phyloP scores from a whole-genome alignment of 2,113 vertebrate species.

The Laticauda colubrina region DNA sequence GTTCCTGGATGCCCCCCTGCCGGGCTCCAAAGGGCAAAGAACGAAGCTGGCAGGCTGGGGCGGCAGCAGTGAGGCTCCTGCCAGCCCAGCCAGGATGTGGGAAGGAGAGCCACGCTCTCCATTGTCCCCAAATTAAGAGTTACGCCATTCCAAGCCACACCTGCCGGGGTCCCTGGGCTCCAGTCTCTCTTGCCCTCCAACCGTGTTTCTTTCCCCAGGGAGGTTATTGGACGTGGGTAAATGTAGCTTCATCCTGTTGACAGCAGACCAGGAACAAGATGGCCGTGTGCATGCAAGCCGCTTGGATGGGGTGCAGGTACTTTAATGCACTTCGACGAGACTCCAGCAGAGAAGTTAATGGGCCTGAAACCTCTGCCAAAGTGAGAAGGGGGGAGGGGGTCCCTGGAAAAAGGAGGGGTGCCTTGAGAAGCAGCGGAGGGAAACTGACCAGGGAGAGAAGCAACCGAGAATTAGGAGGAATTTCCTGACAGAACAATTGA shows the following conservation, averaged over 20 bases:
- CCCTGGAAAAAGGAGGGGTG: background rate
- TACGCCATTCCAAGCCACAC: too few relatives aligned
- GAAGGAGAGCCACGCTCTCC: background rate
- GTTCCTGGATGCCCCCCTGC: background rate
- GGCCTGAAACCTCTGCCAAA: background rate
- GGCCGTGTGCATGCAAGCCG: background rate
- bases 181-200: background rate
- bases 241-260: background rate
- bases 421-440: background rate
- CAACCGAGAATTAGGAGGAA: background rate
- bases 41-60: background rate
- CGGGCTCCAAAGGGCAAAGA: constrained; percentile 13
- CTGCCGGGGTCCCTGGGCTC: background rate
- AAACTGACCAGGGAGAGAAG: background rate
- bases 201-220: background rate
- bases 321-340: background rate
- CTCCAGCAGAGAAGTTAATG: background rate
- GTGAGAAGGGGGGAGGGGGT: too few relatives aligned
- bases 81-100: background rate
- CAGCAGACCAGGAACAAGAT: background rate
- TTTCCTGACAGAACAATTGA: background rate
- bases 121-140: background rate
- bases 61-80: too few relatives aligned
- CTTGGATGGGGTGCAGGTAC: background rate
- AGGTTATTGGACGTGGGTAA: too few relatives aligned